Evolutionary conservation across 2,113 vertebrate species (phyloP), one percentile per base, ranked within the genome.

Genomic region (Sinocyclocheilus maitianheensis): DNA sequence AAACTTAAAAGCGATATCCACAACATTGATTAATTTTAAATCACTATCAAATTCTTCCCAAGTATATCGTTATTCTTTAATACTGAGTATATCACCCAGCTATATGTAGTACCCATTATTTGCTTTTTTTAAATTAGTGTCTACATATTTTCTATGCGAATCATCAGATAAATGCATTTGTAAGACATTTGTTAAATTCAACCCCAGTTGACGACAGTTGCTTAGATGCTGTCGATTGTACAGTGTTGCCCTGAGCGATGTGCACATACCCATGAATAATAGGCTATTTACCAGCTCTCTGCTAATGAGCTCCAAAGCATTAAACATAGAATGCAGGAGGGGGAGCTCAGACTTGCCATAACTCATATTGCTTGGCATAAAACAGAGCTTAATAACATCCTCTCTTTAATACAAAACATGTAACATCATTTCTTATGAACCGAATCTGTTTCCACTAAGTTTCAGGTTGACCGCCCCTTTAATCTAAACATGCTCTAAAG

Each of bases 391-490:
- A 69, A 91, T 90, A 92, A 91, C 84, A 18, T 89, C 90, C 91
- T 93, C 90, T 92, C 91, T 80, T 83, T 84, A 88, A 77, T 82
- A 37, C 77, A 81, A 92, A 89, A 91, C 88, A 90, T 92, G 91
- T 91, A 92, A 92, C 88, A 93, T 93, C 90, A 94, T 92, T 90
- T 92, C 86, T 88, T 89, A 76, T 65, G 84, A 84, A 81, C 74
- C 80, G 88, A 92, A 93, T 91, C 93, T 94, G 94, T 91, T 94
- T 94, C 90, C 90, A 94, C 91, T 95, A 91, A 92, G 74, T 81
- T 89, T 91, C 89, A 90, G 91, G 85, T 86, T 87, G 86, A 37
- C 81, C 87, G 87, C 89, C 85, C 81, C 89, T 82, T 87, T 81
- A 88, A 83, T 72, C 74, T 77, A 51, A 81, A 84, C 51, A 82